These are phyloP conservation scores for Porites divaricata DNA, from an alignment of 92 coral and sea anemone species.

Conservation along the genomic window DNA sequence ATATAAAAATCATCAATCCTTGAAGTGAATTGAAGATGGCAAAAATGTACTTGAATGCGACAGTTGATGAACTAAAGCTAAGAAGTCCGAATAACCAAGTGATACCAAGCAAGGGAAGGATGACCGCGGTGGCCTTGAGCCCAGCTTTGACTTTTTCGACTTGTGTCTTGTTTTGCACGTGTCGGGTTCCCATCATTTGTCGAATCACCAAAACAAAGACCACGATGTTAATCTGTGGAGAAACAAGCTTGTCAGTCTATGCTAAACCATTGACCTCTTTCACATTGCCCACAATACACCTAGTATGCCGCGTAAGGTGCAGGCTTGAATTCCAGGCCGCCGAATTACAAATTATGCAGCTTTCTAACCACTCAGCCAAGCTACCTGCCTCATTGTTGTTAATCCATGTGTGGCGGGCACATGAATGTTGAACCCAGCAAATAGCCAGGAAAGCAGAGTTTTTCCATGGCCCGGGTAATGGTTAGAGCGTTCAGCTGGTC, in stretches of 20 bases:
- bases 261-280: too few species aligned
- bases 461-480: too few species aligned
- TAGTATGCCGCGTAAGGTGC: too few species aligned
- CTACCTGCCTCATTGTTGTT: too few species aligned
- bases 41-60: constrained; percentile 85
- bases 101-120: constrained; percentile 91
- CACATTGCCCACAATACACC: too few species aligned
- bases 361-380: too few species aligned
- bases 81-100: constrained; percentile 96
- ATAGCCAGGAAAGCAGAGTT: too few species aligned
- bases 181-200: constrained; percentile 88
- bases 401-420: too few species aligned
- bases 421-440: too few species aligned
- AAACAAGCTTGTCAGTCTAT: neutral
- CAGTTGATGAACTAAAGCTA: constrained; percentile 77
- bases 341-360: too few species aligned
- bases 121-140: constrained; percentile 91
- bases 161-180: constrained; percentile 78
- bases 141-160: constrained; percentile 84
- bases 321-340: too few species aligned
- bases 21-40: constrained; percentile 86
- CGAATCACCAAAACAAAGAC: constrained; percentile 86
- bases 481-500: too few species aligned
- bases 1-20: constrained; percentile 92
- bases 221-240: constrained; percentile 73